Conservation (phyloP, 2,113 vertebrate species). For the Calidris pygmaea region DNA sequence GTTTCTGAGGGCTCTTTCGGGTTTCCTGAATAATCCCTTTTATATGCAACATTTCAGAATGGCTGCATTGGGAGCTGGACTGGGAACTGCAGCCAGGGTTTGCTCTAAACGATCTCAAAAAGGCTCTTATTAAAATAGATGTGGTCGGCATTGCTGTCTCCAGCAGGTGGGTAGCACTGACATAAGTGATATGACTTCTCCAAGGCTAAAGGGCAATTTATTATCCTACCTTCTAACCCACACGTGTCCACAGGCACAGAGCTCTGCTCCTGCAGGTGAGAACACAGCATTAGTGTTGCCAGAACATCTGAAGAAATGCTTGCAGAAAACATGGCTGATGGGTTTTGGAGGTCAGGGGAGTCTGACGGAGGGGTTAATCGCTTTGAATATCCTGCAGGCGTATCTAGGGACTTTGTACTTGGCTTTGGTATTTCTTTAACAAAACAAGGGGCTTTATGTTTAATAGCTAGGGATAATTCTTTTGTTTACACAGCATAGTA, state of each 20-base stretch:
- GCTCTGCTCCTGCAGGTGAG: background rate
- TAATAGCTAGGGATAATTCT: constrained; percentile 14
- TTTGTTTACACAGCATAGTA: background rate
- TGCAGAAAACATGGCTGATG: background rate
- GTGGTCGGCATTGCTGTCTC: background rate
- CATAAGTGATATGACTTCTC: fast-evolving
- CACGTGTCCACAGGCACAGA: fast-evolving
- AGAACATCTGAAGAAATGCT: background rate
- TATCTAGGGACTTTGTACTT: background rate
- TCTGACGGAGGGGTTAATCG: background rate
- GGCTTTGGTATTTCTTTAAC: background rate
- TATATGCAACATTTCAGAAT: background rate
- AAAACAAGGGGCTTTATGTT: background rate
- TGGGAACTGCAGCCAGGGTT: background rate
- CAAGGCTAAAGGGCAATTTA: background rate
- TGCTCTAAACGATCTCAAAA: background rate
- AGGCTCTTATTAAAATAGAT: background rate
- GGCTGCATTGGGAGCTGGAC: background rate
- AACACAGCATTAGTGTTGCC: background rate
- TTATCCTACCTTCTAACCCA: background rate
- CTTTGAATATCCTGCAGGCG: background rate
- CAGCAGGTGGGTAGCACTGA: background rate
- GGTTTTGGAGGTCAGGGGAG: background rate
- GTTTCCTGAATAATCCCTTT: background rate
- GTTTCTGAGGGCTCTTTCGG: background rate